Percentiles rank a stretch among this genome's conserved stretches.
Evolutionary conservation across 2,113 vertebrate species (phyloP).

Genomic region (Oenanthe oenanthe): DNA sequence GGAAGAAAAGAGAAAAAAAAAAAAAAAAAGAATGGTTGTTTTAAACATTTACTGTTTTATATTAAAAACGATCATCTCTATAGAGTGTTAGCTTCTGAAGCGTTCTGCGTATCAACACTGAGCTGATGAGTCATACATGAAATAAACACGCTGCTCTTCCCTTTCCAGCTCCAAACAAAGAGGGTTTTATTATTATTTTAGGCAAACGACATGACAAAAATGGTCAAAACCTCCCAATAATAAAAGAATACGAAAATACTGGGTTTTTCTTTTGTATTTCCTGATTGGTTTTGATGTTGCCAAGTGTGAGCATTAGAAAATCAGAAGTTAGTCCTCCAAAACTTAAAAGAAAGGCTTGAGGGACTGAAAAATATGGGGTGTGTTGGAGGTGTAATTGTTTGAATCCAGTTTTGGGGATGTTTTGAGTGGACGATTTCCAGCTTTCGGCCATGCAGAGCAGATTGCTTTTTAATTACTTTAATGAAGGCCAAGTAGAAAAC

Average conservation of each 20-base stretch:
- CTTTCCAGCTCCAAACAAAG: slow-evolving; percentile 26
- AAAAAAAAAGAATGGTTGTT: not conserved
- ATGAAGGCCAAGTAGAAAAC: not conserved
- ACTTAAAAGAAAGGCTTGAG: not conserved
- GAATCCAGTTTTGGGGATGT: not conserved
- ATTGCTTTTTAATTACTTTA: not conserved
- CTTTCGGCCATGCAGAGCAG: not conserved
- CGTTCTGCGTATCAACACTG: not conserved
- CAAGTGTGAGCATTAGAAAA: not conserved
- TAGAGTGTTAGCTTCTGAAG: slow-evolving; percentile 60
- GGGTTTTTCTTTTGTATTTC: slow-evolving; percentile 2
- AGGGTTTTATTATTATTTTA: slow-evolving; percentile 21
- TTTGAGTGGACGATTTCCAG: not conserved
- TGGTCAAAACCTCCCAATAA: slow-evolving; percentile 21
- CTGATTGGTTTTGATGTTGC: not conserved
- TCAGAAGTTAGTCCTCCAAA: not conserved
- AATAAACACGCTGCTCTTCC: slow-evolving; percentile 42
- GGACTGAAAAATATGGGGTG: not conserved
- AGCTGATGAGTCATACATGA: slow-evolving; percentile 29
- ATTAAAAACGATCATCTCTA: slow-evolving; percentile 52
- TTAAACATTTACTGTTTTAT: slow-evolving; percentile 60
- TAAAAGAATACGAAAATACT: slow-evolving; percentile 20
- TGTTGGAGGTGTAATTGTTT: not conserved
- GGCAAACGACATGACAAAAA: not conserved
- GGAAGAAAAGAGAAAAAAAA: not conserved